These are phyloP conservation scores for Argyresthia albistria DNA, from an alignment of 2,888 invertebrate genomes.

Conservation along the genomic window DNA sequence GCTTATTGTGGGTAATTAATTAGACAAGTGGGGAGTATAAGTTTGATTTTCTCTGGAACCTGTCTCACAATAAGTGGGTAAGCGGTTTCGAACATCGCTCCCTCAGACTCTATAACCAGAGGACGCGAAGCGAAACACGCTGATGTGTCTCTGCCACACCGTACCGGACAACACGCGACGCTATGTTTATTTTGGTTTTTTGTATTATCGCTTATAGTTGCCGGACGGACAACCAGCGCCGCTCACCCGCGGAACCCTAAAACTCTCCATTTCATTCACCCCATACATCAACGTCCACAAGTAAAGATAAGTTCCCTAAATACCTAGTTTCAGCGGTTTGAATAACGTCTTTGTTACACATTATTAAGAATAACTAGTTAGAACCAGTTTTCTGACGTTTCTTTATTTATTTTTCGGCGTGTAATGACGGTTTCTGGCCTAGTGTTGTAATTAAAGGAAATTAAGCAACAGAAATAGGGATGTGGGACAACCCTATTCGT, in stretches of 20 bases:
- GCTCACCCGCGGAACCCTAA: constrained; percentile 29
- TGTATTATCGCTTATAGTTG: too few relatives aligned
- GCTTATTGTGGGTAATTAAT: too few relatives aligned
- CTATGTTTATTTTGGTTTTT: too few relatives aligned
- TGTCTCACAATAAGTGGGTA: too few relatives aligned
- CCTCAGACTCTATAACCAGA: too few relatives aligned
- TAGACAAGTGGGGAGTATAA: too few relatives aligned
- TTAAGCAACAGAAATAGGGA: constrained; percentile 48
- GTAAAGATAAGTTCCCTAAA: constrained; percentile 51
- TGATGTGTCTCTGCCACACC: too few relatives aligned
- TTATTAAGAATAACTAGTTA: constrained; percentile 65
- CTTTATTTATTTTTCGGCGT: constrained; percentile 39
- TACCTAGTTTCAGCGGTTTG: constrained; percentile 53
- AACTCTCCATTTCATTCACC: constrained; percentile 36
- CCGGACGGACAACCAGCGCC: constrained; percentile 22
- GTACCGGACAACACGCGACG: too few relatives aligned
- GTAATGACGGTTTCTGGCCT: constrained; percentile 51
- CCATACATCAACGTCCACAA: constrained; percentile 56
- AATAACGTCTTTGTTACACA: constrained; percentile 65
- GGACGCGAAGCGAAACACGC: too few relatives aligned
- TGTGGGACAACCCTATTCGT: background rate
- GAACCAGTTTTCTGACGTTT: constrained; percentile 39
- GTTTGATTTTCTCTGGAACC: too few relatives aligned
- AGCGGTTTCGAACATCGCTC: too few relatives aligned
- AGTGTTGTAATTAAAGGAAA: constrained; percentile 47